Evolutionary conservation across 2,888 invertebrate genomes (phyloP), one percentile per base, ranked within the genome.

Genomic region (Drosophila affinis): DNA sequence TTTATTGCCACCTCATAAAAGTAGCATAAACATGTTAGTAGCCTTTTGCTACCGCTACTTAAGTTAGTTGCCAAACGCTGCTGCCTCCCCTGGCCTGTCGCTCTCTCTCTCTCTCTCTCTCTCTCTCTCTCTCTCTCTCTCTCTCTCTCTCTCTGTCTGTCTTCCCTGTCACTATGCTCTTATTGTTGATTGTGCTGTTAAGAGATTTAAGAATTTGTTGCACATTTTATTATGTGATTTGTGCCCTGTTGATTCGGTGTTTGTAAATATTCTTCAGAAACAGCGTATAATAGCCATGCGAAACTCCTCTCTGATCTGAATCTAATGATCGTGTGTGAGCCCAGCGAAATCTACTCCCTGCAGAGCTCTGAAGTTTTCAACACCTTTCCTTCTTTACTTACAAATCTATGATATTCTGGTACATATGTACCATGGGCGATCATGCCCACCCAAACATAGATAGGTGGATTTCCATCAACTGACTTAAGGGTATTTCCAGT

Each of bases 11-110:
- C 65, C 87, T 83, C 85, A 85, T 85, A 85, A 85, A 85, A 85
- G 87, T 85, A 83, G 85, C 87, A 85, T 85, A 87, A 85, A 85
- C 79, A 85, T 87, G 85, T 87, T 85, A 85, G 87, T 86, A 87
- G 86, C 86, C 85, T 81, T 81, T 83, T 85, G 85, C 87, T 87
- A 85, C 85, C 78, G 85, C 85, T 85, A 83, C 86, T 85, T 85
- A 85, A 85, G 87, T 85, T 85, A 83, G 79, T 82, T 82, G 51
- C 53, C 64, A 64, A 69, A 54, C 61, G 51, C 12, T 18, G 47
- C 57, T 46, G 51, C 44, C 44, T 48, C 64, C 46, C 53, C n/a
- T 62, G n/a, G 46, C 17, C 39, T 45, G 49, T 49, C 44, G 10
- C 17, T 45, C n/a, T 14, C 21, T 14, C 39, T 21, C 21, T 21